Evolutionary conservation across 2,888 invertebrate species (phyloP), one percentile per base, ranked within the genome.

Genomic region (Ctena decussata): DNA sequence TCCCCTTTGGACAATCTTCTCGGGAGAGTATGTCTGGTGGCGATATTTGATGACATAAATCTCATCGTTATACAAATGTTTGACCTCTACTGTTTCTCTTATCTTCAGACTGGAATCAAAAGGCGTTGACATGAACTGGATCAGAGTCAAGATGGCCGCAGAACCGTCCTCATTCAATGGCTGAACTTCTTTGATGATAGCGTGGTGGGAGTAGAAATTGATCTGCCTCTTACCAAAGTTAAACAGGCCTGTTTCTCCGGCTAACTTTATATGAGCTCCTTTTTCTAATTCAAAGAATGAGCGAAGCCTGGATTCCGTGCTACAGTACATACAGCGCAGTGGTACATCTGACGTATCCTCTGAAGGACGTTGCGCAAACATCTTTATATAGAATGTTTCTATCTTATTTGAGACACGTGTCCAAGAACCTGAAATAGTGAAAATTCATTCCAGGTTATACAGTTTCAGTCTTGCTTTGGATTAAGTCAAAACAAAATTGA

Each of bases 61-160:
- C 44, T 72, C 72, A 46, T 72, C 72, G 12, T 44, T 30, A 21
- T 72, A 5, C 30, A 72, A 3, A 27, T 72, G 27, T 72, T 72
- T 72, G 15, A 72, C 30, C 27, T 72, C 72, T 0, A 46, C 46
- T 3, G 72, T 72, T 44, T 72, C 72, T 72, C 72, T 39, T 27
- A 72, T 72, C 24, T 72, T 41, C 1, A 11, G 3, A 30, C 46
- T 72, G 15, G 44, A 41, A 44, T 72, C 72, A 46, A 44, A 72
- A 5, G 72, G 72, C 1, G 72, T 72, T 21, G 72, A 72, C 72
- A 72, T 72, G 44, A 72, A 72, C 27, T 72, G 72, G 11, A 72
- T 72, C 12, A 72, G 44, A 3, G 72, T 72, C 12, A 72, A 12
- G 3, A 72, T 72, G 21, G 72, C 72, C 12, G 24, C 46, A 46